phyloP scores from a whole-genome alignment of 2,797 vertebrate species.

The Dicrostonyx torquatus region DNA sequence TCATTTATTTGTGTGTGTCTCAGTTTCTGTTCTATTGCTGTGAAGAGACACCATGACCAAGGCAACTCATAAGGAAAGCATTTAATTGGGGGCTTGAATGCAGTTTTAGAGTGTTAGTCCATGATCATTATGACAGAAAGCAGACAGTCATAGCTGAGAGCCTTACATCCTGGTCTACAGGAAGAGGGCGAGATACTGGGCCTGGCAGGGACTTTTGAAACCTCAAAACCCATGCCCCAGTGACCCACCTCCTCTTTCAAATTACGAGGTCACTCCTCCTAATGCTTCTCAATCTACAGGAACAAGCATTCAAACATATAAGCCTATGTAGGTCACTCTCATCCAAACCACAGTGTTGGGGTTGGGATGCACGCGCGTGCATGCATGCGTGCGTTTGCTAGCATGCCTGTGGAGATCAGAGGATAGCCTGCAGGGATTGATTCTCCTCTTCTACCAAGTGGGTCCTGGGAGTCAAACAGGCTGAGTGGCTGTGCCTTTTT shows the following conservation, averaged over 20 bases:
- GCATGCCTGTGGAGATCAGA: neutral
- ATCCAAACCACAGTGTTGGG: neutral
- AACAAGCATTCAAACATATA: neutral
- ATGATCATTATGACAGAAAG: neutral
- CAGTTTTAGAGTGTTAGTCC: neutral
- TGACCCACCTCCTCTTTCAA: neutral
- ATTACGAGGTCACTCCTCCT: neutral
- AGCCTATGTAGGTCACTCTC: neutral
- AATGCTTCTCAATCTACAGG: neutral
- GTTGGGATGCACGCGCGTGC: neutral
- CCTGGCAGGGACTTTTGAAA: neutral
- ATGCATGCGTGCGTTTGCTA: neutral
- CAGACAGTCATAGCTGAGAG: neutral
- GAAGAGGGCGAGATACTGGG: neutral
- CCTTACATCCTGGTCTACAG: neutral
- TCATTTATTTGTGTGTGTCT: neutral
- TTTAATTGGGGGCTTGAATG: neutral
- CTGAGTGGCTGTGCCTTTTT: neutral
- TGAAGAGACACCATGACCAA: neutral
- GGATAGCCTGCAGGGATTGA: neutral
- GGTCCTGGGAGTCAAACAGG: neutral
- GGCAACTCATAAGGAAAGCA: neutral
- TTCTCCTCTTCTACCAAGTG: neutral
- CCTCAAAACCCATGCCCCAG: neutral
- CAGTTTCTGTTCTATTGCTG: neutral